Evolutionary conservation across 2,888 invertebrate genomes (phyloP).

Genomic region (Chrysodeixis includens): DNA sequence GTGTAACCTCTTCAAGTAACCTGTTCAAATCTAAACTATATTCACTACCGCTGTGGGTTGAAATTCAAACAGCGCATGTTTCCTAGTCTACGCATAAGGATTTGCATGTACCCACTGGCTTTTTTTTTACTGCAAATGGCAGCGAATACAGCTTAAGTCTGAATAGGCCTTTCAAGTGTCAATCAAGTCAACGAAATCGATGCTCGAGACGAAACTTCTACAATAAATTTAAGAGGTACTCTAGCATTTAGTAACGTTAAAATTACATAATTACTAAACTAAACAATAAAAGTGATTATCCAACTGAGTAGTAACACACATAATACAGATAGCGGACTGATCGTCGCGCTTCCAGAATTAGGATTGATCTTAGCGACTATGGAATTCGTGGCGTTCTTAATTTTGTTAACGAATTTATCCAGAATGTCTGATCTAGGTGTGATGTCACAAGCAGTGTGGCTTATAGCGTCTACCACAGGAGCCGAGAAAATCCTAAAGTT

Average conservation of each 20-base stretch:
- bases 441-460: slow-evolving; percentile 92
- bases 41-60: too few species aligned
- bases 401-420: slow-evolving; percentile 86
- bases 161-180: neutral
- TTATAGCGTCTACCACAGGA: slow-evolving; percentile 91
- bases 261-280: slow-evolving; percentile 39
- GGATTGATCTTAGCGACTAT: slow-evolving; percentile 71
- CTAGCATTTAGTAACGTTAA: slow-evolving; percentile 20
- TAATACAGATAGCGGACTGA: slow-evolving; percentile 64
- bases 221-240: slow-evolving; percentile 26
- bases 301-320: slow-evolving; percentile 65
- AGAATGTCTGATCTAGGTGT: slow-evolving; percentile 89
- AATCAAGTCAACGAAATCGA: slow-evolving; percentile 38
- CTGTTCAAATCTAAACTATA: too few species aligned
- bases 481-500: slow-evolving; percentile 93
- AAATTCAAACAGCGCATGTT: too few species aligned
- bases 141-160: too few species aligned
- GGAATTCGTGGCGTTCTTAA: slow-evolving; percentile 81
- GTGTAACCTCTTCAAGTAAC: neutral
- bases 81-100: too few species aligned
- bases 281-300: slow-evolving; percentile 54
- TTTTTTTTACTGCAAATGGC: too few species aligned
- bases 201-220: slow-evolving; percentile 42
- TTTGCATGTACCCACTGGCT: too few species aligned
- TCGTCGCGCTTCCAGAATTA: slow-evolving; percentile 58